Evolutionary conservation across 1,140 invertebrate species (phyloP).

Genomic region (Ectropis grisescens): DNA sequence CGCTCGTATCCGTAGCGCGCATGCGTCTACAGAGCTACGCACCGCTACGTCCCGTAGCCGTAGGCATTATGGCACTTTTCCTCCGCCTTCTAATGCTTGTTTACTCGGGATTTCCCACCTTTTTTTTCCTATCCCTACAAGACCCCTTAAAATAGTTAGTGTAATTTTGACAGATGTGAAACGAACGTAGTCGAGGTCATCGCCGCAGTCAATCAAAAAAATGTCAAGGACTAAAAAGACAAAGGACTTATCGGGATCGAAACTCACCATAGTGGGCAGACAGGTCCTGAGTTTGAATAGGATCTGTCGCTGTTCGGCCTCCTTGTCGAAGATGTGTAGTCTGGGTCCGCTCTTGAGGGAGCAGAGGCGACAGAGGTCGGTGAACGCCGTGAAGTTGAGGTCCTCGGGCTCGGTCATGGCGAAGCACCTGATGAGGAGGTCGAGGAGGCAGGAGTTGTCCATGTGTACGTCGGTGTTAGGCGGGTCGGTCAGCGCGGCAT

Average conservation of each 20-base stretch:
- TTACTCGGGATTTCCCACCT: neutral
- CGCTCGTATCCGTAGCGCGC: slow-evolving; percentile 47
- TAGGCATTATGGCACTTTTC: neutral
- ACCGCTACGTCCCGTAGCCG: slow-evolving; percentile 20
- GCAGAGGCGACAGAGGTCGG: slow-evolving; percentile 77
- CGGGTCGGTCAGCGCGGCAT: slow-evolving; percentile 51
- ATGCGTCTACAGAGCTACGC: slow-evolving; percentile 45
- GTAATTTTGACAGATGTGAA: too few relatives aligned
- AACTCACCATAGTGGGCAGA: slow-evolving; percentile 75
- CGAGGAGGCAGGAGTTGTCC: slow-evolving; percentile 71
- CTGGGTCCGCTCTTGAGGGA: slow-evolving; percentile 75
- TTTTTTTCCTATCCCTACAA: neutral
- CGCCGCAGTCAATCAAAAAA: too few relatives aligned
- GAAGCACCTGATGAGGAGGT: slow-evolving; percentile 71
- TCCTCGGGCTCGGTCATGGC: slow-evolving; percentile 76
- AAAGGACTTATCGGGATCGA: slow-evolving; percentile 5
- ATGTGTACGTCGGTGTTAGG: slow-evolving; percentile 57
- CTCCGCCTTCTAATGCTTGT: too few relatives aligned
- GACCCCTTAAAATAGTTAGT: too few relatives aligned
- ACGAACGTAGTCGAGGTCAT: too few relatives aligned
- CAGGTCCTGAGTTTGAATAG: slow-evolving; percentile 78
- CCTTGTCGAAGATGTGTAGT: slow-evolving; percentile 79
- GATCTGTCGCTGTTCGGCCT: slow-evolving; percentile 77
- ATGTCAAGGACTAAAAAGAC: slow-evolving; percentile 17
- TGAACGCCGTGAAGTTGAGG: slow-evolving; percentile 75